Evolutionary conservation across 1,140 invertebrate species (phyloP).

Genomic region (Agrilus planipennis): DNA sequence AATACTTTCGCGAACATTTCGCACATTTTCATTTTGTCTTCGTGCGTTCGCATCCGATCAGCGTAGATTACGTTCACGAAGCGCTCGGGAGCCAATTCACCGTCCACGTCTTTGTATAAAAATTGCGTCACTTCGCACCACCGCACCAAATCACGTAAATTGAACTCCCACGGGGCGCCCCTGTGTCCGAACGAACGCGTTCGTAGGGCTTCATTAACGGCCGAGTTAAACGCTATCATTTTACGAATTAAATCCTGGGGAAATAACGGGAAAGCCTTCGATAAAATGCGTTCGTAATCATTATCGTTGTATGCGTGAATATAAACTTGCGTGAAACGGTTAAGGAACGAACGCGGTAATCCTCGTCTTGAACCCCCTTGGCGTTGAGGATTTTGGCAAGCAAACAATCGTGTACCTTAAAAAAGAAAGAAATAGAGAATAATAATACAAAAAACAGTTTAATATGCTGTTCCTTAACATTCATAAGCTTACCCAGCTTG

Average conservation of each 20-base stretch:
- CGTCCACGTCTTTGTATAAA: conserved; percentile 1
- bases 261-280: conserved; percentile 42
- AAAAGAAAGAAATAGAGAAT: conserved; percentile 2
- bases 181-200: conserved; percentile 53
- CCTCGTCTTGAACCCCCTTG: conserved; percentile 94
- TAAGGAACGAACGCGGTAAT: conserved; percentile 92
- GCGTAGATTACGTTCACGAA: conserved; percentile 63
- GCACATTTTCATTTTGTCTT: conserved; percentile 56
- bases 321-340: conserved; percentile 95
- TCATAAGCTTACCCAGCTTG: conserved; percentile 40
- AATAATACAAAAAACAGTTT: neutral
- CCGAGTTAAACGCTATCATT: conserved; percentile 75
- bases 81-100: conserved; percentile 19
- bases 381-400: conserved; percentile 94
- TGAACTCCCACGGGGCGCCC: conserved; percentile 93
- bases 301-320: conserved; percentile 64
- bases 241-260: conserved; percentile 44
- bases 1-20: conserved; percentile 51
- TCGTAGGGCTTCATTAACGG: conserved; percentile 52
- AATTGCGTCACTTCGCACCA: conserved; percentile 62
- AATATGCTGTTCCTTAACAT: neutral
- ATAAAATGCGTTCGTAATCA: conserved; percentile 59
- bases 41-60: conserved; percentile 62
- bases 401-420: conserved; percentile 77
- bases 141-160: conserved; percentile 85